These are phyloP conservation scores for Zaprionus kolodkinae DNA, from an alignment of 1,140 invertebrate genomes.

Conservation along the genomic window DNA sequence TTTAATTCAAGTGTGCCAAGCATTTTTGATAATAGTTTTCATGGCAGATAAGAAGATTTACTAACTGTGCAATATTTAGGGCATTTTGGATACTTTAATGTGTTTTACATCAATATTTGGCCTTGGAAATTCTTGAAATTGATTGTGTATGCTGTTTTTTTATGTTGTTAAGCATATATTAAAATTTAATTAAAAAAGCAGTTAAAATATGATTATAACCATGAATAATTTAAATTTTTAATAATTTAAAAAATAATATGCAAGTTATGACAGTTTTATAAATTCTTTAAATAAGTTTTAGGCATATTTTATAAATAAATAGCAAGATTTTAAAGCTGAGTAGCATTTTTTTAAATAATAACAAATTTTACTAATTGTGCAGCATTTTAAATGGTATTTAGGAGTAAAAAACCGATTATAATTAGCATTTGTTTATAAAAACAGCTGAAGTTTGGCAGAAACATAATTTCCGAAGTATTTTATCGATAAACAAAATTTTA, in stretches of 20 bases:
- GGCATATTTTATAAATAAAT: not conserved
- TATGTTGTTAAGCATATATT: not conserved
- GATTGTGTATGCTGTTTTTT: not conserved
- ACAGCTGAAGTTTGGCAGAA: no score
- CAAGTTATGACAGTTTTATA: no score
- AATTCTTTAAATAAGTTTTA: no score
- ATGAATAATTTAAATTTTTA: no score
- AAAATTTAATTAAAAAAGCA: not conserved
- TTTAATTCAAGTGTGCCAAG: conserved; percentile 18
- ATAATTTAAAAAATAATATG: no score
- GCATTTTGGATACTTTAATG: not conserved
- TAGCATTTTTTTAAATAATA: no score
- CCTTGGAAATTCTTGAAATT: not conserved
- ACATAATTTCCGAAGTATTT: not conserved
- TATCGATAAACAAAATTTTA: not conserved
- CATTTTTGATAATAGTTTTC: not conserved
- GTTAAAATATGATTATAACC: not conserved
- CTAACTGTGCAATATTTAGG: not conserved
- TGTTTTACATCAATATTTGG: no score
- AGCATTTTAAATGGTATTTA: no score
- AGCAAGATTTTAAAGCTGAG: not conserved
- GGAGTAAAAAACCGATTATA: no score
- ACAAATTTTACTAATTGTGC: no score
- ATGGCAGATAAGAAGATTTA: not conserved
- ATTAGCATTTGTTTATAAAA: no score